A percentile compares a stretch with the other conserved stretches of the same genome.
phyloP scores from a whole-genome alignment of 1,140 invertebrate species.

The Agrilus planipennis region DNA sequence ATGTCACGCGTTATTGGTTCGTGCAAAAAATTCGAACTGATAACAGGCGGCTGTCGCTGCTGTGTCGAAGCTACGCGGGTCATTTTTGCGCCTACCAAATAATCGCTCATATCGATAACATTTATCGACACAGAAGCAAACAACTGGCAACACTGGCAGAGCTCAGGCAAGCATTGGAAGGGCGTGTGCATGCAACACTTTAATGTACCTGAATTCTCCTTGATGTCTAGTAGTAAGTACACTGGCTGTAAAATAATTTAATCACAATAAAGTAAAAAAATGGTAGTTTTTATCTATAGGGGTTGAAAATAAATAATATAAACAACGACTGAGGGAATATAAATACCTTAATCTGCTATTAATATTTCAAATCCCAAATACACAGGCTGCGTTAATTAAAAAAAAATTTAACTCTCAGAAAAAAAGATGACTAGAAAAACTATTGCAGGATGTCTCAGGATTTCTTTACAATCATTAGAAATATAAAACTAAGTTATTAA shows the following conservation, averaged over 20 bases:
- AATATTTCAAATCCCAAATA: constrained; percentile 49
- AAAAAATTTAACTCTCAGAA: constrained; percentile 32
- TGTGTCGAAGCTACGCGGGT: constrained; percentile 21
- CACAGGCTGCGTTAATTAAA: constrained; percentile 43
- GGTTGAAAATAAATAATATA: constrained; percentile 6
- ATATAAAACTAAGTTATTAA: too few relatives aligned
- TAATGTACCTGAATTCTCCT: constrained; percentile 65
- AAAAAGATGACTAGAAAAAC: constrained; percentile 32
- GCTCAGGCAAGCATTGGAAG: constrained; percentile 34
- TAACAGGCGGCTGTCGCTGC: constrained; percentile 22
- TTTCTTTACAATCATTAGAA: neutral
- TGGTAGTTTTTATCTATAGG: too few relatives aligned
- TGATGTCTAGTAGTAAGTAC: constrained; percentile 58
- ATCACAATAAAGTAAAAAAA: too few relatives aligned
- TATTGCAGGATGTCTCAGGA: neutral
- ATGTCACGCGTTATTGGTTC: constrained; percentile 36
- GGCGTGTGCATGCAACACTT: constrained; percentile 45
- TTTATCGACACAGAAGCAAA: constrained; percentile 42
- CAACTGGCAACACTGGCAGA: constrained; percentile 35
- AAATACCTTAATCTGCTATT: constrained; percentile 40
- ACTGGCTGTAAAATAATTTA: constrained; percentile 66
- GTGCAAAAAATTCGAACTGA: constrained; percentile 41
- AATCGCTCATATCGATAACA: constrained; percentile 29
- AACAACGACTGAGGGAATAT: neutral
- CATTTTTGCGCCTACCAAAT: constrained; percentile 14